Evolutionary conservation across 2,888 invertebrate species (phyloP).

Genomic region (Apamea sordens): DNA sequence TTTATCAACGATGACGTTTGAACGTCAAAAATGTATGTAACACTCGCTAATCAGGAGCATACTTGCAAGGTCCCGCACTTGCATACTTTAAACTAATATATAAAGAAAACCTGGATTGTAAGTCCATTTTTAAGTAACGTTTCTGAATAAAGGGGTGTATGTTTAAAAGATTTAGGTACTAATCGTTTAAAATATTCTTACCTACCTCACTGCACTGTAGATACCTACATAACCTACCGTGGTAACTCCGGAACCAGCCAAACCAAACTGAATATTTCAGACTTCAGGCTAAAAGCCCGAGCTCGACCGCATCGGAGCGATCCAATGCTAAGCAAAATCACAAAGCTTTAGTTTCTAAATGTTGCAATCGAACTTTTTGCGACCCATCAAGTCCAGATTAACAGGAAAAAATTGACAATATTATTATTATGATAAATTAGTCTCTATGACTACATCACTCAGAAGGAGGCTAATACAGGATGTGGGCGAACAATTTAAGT

Average conservation of each 20-base stretch:
- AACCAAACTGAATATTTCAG: slow-evolving; percentile 24
- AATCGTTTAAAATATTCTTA: neutral
- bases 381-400: neutral
- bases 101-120: no score
- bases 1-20: no score
- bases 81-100: no score
- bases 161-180: neutral
- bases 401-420: neutral
- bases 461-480: slow-evolving; percentile 16
- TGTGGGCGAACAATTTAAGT: slow-evolving; percentile 35
- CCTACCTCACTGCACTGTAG: neutral
- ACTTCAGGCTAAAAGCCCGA: neutral
- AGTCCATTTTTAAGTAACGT: no score
- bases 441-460: neutral
- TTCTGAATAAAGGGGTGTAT: neutral
- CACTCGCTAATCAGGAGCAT: no score
- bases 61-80: no score
- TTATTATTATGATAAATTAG: slow-evolving; percentile 4
- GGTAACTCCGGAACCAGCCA: neutral
- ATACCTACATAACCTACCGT: neutral
- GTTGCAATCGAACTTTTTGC: neutral
- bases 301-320: neutral
- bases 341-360: neutral
- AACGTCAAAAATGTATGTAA: no score
- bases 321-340: neutral